phyloP scores from a whole-genome alignment of 2,113 vertebrate species.

The Apteryx owenii region DNA sequence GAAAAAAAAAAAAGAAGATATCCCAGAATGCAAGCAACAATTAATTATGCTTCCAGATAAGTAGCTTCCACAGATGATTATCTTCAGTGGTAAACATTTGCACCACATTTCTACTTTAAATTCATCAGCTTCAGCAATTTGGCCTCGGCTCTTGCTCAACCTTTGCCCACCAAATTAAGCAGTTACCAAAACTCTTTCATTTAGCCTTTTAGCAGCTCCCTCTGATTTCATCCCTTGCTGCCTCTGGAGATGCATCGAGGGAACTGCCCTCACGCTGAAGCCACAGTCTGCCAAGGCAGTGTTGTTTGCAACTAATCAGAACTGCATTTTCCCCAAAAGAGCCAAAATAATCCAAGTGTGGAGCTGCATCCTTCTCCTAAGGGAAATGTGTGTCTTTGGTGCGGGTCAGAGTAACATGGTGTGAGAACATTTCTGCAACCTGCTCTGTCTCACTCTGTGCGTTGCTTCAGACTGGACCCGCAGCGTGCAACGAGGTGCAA shows the following conservation, averaged over 20 bases:
- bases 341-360: too few relatives aligned
- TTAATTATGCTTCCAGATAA: not conserved
- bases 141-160: not conserved
- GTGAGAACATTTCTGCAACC: not conserved
- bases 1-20: not conserved
- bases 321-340: not conserved
- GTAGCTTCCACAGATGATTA: not conserved
- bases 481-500: not conserved
- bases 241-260: accelerated
- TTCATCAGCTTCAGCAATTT: not conserved
- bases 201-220: too few relatives aligned
- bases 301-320: too few relatives aligned
- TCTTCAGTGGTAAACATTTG: not conserved
- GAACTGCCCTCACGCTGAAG: not conserved
- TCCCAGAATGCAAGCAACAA: not conserved
- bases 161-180: not conserved
- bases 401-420: not conserved
- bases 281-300: not conserved
- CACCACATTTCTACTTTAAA: not conserved
- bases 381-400: not conserved
- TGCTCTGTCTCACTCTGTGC: too few relatives aligned
- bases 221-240: not conserved
- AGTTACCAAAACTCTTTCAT: not conserved
- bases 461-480: not conserved
- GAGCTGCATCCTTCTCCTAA: too few relatives aligned